Evolutionary conservation across 2,888 invertebrate species (phyloP).

Genomic region (Meiosimyza platycephala): DNA sequence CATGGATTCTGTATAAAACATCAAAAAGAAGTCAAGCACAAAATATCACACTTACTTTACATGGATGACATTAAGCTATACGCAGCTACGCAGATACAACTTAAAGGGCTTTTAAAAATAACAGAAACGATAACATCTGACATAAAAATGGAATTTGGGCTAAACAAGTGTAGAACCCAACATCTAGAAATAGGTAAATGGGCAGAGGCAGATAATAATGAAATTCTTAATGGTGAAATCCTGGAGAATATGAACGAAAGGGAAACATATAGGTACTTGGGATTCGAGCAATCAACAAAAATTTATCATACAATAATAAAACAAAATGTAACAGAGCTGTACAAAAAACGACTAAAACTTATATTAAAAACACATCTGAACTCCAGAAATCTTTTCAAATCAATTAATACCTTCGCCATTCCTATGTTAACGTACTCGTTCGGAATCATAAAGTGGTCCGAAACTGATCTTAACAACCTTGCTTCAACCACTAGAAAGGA

Average conservation of each 20-base stretch:
- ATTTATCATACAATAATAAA: not conserved
- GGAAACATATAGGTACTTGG: not conserved
- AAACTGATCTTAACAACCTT: not conserved
- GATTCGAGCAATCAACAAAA: not conserved
- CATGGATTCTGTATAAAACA: constrained; percentile 19
- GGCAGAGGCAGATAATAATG: not conserved
- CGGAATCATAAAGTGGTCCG: not conserved
- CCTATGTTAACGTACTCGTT: not conserved
- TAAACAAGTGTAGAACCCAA: not conserved
- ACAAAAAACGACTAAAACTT: not conserved
- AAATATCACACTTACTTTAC: constrained; percentile 4
- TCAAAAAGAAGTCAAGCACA: not conserved
- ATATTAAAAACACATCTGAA: not conserved
- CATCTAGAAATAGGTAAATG: not conserved
- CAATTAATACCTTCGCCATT: not conserved
- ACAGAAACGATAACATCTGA: not conserved
- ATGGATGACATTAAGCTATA: constrained; percentile 16
- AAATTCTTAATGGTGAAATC: not conserved
- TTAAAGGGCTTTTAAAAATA: not conserved
- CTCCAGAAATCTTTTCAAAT: not conserved
- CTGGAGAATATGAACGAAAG: not conserved
- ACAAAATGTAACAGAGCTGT: not conserved
- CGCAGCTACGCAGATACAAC: not conserved
- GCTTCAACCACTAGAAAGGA: not conserved
- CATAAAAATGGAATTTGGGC: constrained; percentile 10